Evolutionary conservation across 2,888 invertebrate genomes (phyloP).

Genomic region (Leucoma salicis): DNA sequence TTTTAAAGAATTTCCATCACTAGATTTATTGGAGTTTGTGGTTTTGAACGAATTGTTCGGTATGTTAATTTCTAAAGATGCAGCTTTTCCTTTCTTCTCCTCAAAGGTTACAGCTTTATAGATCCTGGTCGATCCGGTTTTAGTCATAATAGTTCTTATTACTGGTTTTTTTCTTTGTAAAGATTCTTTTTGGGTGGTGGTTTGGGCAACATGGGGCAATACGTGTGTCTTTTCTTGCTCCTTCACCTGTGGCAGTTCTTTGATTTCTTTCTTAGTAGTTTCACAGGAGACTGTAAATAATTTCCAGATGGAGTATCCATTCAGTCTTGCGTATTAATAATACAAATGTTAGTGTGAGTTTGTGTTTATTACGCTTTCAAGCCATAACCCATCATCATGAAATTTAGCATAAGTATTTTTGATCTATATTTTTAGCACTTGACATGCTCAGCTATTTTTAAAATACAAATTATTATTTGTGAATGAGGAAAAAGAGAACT

Average conservation of each 20-base stretch:
- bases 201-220: not conserved
- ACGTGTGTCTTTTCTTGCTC: too few species aligned
- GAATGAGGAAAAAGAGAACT: too few species aligned
- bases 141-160: conserved; percentile 45
- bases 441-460: too few species aligned
- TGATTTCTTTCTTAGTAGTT: not conserved
- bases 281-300: not conserved
- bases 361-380: too few species aligned
- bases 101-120: conserved; percentile 59
- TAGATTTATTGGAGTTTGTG: conserved; percentile 21
- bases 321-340: too few species aligned
- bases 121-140: conserved; percentile 32
- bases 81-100: conserved; percentile 34
- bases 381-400: too few species aligned
- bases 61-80: conserved; percentile 45
- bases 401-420: too few species aligned
- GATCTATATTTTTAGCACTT: too few species aligned
- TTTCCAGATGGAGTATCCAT: too few species aligned
- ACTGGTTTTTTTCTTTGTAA: conserved; percentile 35
- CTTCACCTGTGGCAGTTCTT: not conserved
- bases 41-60: conserved; percentile 26
- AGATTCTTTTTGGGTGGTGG: not conserved
- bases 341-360: too few species aligned
- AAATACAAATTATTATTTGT: too few species aligned
- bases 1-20: conserved; percentile 13